These are phyloP conservation scores for Rallus crepitans DNA, from an alignment of 2,797 vertebrate genomes.

Conservation along the genomic window DNA sequence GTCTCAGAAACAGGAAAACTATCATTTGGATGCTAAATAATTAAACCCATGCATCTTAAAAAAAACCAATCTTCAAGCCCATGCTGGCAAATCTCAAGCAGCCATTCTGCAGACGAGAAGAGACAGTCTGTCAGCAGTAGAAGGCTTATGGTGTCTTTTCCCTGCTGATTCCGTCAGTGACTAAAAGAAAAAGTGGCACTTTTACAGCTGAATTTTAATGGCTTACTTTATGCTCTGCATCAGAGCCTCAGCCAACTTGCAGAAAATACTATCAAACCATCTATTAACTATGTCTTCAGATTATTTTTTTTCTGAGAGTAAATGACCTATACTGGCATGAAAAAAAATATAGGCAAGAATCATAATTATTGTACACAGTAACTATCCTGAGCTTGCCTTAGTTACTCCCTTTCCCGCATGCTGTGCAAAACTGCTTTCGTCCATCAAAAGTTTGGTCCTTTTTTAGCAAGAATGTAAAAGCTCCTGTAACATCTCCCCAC, in stretches of 20 bases:
- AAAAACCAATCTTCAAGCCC: background rate
- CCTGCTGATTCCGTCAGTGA: background rate
- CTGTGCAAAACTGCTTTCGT: background rate
- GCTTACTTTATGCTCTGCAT: background rate
- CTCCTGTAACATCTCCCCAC: background rate
- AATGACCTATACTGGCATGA: background rate
- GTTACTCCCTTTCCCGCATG: background rate
- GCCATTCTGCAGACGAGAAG: background rate
- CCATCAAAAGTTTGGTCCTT: background rate
- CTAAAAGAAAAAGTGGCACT: background rate
- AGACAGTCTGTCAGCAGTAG: background rate
- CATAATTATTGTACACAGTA: background rate
- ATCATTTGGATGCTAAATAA: background rate
- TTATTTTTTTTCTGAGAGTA: background rate
- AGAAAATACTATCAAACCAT: background rate
- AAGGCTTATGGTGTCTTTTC: background rate
- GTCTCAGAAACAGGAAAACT: background rate
- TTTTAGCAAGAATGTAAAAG: background rate
- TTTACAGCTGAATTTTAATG: conserved; percentile 22
- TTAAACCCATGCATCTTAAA: background rate
- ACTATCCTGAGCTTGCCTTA: background rate
- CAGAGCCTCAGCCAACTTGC: background rate
- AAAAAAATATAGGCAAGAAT: background rate
- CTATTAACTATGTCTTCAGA: background rate
- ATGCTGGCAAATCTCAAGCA: background rate